Evolutionary conservation across 1,140 invertebrate genomes (phyloP).

Genomic region (Armadillidium nasatum): DNA sequence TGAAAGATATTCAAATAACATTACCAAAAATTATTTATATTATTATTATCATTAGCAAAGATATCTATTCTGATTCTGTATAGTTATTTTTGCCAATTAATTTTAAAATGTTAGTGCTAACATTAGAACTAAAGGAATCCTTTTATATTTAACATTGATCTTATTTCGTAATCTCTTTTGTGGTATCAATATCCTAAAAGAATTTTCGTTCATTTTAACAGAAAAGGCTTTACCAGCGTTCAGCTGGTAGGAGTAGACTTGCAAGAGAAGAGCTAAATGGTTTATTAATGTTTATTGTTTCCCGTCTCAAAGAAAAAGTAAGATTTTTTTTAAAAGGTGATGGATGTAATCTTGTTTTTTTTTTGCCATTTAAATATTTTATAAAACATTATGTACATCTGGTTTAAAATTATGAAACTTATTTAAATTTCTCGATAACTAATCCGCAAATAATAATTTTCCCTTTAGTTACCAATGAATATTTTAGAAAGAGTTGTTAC

Average conservation of each 20-base stretch:
- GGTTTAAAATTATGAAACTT: too few relatives aligned
- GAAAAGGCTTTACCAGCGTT: slow-evolving; percentile 36
- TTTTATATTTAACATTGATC: background rate
- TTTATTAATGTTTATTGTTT: slow-evolving; percentile 41
- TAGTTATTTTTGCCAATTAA: too few relatives aligned
- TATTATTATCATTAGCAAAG: background rate
- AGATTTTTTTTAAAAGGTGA: background rate
- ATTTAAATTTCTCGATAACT: too few relatives aligned
- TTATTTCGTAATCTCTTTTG: background rate
- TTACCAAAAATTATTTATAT: too few relatives aligned
- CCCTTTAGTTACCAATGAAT: slow-evolving; percentile 37
- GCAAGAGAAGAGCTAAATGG: slow-evolving; percentile 41
- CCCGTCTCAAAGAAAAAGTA: slow-evolving; percentile 40
- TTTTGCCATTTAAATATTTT: too few relatives aligned
- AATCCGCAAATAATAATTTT: too few relatives aligned
- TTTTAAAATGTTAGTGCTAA: too few relatives aligned
- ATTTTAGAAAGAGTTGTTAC: slow-evolving; percentile 40
- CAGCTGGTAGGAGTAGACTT: slow-evolving; percentile 36
- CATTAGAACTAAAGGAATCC: too few relatives aligned
- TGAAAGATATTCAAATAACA: too few relatives aligned
- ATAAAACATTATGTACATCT: too few relatives aligned
- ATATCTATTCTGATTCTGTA: too few relatives aligned
- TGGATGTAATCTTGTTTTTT: too few relatives aligned
- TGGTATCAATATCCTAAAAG: slow-evolving; percentile 20
- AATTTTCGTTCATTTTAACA: slow-evolving; percentile 28